Conservation (phyloP, 2,797 vertebrate genomes). For the Argyrosomus regius region DNA sequence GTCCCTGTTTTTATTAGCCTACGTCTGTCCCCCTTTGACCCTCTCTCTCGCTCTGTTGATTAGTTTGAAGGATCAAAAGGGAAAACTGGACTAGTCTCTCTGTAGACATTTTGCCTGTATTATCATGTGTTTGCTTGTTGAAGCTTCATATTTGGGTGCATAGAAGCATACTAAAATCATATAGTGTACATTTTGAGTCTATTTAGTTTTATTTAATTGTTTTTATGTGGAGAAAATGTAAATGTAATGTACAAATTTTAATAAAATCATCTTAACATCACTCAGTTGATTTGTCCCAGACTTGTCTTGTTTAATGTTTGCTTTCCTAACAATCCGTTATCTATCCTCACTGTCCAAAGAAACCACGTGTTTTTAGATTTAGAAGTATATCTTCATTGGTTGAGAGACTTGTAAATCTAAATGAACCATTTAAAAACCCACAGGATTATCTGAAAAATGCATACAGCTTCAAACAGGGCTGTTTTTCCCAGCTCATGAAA, state of each 20-base stretch:
- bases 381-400: not conserved
- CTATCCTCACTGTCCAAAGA: not conserved
- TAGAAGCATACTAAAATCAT: not conserved
- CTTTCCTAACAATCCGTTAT: not conserved
- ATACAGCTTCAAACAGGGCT: not conserved
- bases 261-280: slow-evolving; percentile 39
- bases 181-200: not conserved
- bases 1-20: slow-evolving; percentile 29
- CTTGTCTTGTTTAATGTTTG: not conserved
- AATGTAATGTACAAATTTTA: slow-evolving; percentile 34
- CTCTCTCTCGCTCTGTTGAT: not conserved
- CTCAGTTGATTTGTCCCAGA: not conserved
- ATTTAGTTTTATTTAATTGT: slow-evolving; percentile 26
- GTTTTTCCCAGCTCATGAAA: too few species aligned
- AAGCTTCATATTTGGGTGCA: not conserved
- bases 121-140: not conserved
- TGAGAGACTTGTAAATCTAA: not conserved
- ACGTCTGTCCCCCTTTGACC: slow-evolving; percentile 3
- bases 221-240: not conserved
- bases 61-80: not conserved
- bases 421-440: not conserved
- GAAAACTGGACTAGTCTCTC: slow-evolving; percentile 1
- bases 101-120: not conserved
- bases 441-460: not conserved
- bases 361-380: too few species aligned